A percentile compares a stretch with the other conserved stretches of the same genome.
phyloP scores from a whole-genome alignment of 2,797 vertebrate genomes.

The Poeciliopsis infans region DNA sequence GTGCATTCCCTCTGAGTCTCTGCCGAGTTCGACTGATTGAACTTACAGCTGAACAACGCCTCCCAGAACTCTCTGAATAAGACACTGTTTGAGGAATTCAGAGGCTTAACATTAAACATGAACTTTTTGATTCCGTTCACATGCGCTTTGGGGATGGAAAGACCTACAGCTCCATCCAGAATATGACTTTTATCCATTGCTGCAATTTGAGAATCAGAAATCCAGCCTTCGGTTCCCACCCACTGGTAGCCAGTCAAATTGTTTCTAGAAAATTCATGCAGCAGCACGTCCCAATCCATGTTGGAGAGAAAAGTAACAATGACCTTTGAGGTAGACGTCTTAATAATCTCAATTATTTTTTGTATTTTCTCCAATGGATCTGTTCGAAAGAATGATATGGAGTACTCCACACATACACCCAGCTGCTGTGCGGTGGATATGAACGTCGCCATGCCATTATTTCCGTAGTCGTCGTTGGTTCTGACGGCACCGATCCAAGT shows the following conservation, averaged over 20 bases:
- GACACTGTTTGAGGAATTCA: conserved; percentile 61
- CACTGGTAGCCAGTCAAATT: conserved; percentile 79
- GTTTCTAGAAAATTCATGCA: conserved; percentile 52
- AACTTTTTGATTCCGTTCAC: conserved; percentile 72
- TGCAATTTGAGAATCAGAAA: conserved; percentile 70
- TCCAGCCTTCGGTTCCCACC: conserved; percentile 78
- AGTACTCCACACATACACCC: conserved; percentile 77
- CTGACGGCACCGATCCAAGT: conserved; percentile 80
- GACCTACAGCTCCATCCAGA: conserved; percentile 75
- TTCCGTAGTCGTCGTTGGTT: conserved; percentile 75
- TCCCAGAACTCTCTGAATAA: conserved; percentile 79
- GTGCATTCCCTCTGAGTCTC: conserved; percentile 51
- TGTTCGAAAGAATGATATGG: conserved; percentile 67
- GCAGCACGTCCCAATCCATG: conserved; percentile 56
- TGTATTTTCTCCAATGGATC: conserved; percentile 65
- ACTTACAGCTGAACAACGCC: conserved; percentile 68
- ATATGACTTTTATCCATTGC: conserved; percentile 61
- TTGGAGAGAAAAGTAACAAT: conserved; percentile 66
- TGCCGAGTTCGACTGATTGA: conserved; percentile 46
- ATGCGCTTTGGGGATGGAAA: conserved; percentile 74
- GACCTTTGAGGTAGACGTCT: conserved; percentile 64
- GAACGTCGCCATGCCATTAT: conserved; percentile 72
- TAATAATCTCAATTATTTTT: conserved; percentile 63
- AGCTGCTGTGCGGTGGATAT: conserved; percentile 55
- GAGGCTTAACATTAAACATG: conserved; percentile 66